Conservation (phyloP, 2,888 invertebrate species). For the Drosophila birchii region DNA sequence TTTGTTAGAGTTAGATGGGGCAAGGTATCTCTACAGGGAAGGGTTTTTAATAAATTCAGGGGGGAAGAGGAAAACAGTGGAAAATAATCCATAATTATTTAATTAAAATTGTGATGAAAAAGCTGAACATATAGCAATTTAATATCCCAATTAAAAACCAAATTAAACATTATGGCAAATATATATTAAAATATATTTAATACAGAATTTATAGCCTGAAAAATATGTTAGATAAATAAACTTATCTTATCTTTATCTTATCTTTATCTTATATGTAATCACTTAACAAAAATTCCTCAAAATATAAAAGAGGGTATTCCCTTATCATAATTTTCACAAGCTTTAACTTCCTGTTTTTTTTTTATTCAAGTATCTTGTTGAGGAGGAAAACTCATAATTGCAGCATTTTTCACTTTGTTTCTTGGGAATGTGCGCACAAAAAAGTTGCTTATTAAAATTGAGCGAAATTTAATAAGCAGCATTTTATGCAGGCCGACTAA, state of each 20-base stretch:
- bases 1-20: conserved; percentile 7
- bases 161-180: background rate
- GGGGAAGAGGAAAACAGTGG: too few relatives aligned
- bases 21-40: background rate
- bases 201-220: background rate
- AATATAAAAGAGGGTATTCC: background rate
- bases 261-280: background rate
- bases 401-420: conserved; percentile 62
- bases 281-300: too few relatives aligned
- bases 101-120: too few relatives aligned
- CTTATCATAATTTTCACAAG: background rate
- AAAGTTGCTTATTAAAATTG: conserved; percentile 76
- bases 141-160: background rate
- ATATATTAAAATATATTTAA: background rate
- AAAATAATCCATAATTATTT: too few relatives aligned
- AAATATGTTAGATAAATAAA: background rate
- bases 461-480: conserved; percentile 77
- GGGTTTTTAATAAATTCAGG: background rate
- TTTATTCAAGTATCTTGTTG: conserved; percentile 31
- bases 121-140: too few relatives aligned
- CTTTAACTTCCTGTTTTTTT: conserved; percentile 39
- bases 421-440: conserved; percentile 53
- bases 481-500: conserved; percentile 67
- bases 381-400: conserved; percentile 57
- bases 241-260: too few relatives aligned